Evolutionary conservation across 2,888 invertebrate genomes (phyloP).

Genomic region (Drepanosiphum platanoidis): DNA sequence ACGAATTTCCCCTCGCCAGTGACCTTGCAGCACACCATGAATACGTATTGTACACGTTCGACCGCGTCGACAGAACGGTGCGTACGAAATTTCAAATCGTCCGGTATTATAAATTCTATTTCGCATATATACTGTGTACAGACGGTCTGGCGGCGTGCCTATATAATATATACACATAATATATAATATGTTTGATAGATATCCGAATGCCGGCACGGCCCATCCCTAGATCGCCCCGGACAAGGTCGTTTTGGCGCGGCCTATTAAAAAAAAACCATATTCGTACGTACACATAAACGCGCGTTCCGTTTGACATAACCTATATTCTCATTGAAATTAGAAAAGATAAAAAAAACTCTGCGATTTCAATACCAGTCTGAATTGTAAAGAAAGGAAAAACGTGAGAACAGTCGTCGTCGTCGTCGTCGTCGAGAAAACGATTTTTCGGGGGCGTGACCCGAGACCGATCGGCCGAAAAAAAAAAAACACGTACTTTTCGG

Average conservation of each 20-base stretch:
- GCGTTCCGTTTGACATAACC: background rate
- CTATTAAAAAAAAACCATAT: background rate
- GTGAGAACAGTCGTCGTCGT: no score
- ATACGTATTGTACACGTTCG: no score
- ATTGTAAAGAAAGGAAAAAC: no score
- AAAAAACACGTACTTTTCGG: no score
- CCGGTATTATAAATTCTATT: no score
- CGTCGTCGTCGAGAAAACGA: background rate
- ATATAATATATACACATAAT: background rate
- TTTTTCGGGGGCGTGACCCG: background rate
- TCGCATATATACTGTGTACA: background rate
- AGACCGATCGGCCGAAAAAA: no score
- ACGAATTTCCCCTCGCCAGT: no score
- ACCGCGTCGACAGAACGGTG: no score
- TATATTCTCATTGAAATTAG: no score
- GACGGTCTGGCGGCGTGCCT: background rate
- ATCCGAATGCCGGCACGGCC: background rate
- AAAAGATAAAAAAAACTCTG: no score
- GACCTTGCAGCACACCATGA: no score
- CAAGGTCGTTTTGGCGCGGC: constrained; percentile 20
- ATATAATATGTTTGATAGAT: background rate
- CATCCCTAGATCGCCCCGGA: background rate
- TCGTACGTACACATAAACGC: background rate
- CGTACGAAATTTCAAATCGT: background rate
- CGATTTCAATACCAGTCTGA: no score